A percentile compares a stretch with the other conserved stretches of the same genome.
These are phyloP conservation scores for Trichomycterus rosablanca DNA, from an alignment of 2,113 vertebrate species.

Conservation along the genomic window DNA sequence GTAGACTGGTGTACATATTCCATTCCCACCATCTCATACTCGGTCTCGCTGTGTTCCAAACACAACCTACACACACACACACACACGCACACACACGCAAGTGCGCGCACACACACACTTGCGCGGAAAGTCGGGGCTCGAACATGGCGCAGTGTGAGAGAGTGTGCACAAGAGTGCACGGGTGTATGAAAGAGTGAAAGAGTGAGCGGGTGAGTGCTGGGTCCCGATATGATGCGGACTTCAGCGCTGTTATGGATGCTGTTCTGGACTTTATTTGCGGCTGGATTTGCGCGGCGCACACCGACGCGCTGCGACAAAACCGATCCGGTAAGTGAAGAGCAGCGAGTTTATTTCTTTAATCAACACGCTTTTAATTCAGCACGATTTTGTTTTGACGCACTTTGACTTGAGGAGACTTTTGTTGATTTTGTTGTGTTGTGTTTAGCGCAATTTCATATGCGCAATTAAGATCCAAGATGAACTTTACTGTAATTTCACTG, in stretches of 20 bases:
- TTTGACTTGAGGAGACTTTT: too few species aligned
- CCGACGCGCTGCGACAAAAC: not conserved
- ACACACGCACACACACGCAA: constrained; percentile 2
- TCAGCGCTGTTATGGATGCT: constrained; percentile 10
- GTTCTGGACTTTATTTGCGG: constrained; percentile 16
- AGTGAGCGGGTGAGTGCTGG: not conserved
- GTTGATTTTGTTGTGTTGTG: too few species aligned
- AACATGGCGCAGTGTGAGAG: constrained; percentile 49
- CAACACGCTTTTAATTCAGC: too few species aligned
- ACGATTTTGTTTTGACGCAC: too few species aligned
- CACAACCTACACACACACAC: not conserved
- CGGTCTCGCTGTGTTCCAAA: too few species aligned
- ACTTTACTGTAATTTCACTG: too few species aligned
- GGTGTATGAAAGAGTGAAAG: not conserved
- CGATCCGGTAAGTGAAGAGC: constrained; percentile 12
- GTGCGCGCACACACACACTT: not conserved
- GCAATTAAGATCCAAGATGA: too few species aligned
- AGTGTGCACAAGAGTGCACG: not conserved
- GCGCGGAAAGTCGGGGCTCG: constrained; percentile 16
- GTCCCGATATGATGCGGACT: constrained; percentile 18
- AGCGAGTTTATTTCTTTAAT: not conserved
- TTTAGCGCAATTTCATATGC: too few species aligned
- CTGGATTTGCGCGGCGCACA: not conserved
- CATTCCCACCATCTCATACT: too few species aligned
- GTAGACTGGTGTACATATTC: too few species aligned